Base-by-base conservation (phyloP, 2,888 invertebrate genomes). In the Cryptus armator region DNA sequence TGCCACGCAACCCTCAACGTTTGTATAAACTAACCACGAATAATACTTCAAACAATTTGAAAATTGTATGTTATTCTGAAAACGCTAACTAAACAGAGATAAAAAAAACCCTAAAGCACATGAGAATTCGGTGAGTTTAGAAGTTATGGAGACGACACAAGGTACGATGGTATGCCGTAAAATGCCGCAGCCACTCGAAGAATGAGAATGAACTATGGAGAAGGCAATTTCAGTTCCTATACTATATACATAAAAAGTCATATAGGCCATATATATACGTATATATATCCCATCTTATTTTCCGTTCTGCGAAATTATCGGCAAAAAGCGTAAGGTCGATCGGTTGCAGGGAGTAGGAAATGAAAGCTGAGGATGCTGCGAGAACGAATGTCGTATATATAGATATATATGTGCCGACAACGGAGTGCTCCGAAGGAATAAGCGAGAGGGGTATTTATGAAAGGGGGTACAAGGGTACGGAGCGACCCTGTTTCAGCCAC, bases 261-360 rank as follows among this genome's bases (percentile, higher is more conserved):
- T 37, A 37, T 37, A 37, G 37, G 37, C 37, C 6, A 37, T 37
- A 37, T 6, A 37, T 37, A 37, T 2, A 24, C 24, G 24, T 24
- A 9, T 37, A 53, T 44, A 16, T 53, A 53, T 51, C 62, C 44
- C 53, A 46, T 75, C 10, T 83, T 51, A 72, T 92, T 91, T 91
- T 91, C 89, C 89, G 88, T 91, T 90, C 88, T 86, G 89, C 86
- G 87, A 92, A 91, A 93, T 91, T 89, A 92, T 92, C 88, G 87
- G 88, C 90, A 92, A 92, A 92, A 90, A 92, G 89, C 70, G 81
- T 75, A 70, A 68, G 80, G 78, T 80, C 86, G 86, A 89, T 89
- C 85, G 87, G 74, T 74, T 44, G 46, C 64, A 37, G 44, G 46
- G 68, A 78, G 74, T 62, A 72, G 84, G 78, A 81, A 81, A 85